These are phyloP conservation scores for Phaethon lepturus DNA, from an alignment of 2,113 vertebrate species.

Conservation along the genomic window DNA sequence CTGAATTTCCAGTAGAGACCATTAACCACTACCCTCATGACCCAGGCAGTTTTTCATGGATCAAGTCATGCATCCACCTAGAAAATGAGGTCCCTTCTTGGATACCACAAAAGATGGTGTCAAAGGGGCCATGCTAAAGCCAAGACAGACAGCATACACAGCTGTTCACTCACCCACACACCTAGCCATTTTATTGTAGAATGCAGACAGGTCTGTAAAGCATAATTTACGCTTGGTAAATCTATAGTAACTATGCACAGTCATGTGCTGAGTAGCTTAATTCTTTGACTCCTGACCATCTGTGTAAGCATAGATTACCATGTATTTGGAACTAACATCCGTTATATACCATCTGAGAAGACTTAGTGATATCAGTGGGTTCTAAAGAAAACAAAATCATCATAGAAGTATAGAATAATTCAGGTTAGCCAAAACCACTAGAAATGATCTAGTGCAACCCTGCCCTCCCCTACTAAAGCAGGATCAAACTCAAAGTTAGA, in stretches of 20 bases:
- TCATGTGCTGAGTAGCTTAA: neutral
- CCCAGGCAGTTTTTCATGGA: neutral
- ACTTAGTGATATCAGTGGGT: neutral
- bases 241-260: neutral
- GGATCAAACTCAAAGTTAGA: neutral
- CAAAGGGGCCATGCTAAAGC: neutral
- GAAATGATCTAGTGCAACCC: neutral
- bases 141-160: neutral
- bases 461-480: neutral
- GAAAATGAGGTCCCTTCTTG: neutral
- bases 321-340: neutral
- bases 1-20: neutral
- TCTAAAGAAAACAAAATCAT: neutral
- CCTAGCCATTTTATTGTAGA: neutral
- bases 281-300: neutral
- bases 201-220: neutral
- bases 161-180: neutral
- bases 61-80: neutral
- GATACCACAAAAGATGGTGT: neutral
- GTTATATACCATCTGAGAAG: neutral
- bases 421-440: neutral
- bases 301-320: neutral
- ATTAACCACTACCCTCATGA: neutral
- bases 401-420: neutral
- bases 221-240: neutral